Base-by-base conservation (phyloP, 2,797 vertebrate species). In the Myripristis murdjan region DNA sequence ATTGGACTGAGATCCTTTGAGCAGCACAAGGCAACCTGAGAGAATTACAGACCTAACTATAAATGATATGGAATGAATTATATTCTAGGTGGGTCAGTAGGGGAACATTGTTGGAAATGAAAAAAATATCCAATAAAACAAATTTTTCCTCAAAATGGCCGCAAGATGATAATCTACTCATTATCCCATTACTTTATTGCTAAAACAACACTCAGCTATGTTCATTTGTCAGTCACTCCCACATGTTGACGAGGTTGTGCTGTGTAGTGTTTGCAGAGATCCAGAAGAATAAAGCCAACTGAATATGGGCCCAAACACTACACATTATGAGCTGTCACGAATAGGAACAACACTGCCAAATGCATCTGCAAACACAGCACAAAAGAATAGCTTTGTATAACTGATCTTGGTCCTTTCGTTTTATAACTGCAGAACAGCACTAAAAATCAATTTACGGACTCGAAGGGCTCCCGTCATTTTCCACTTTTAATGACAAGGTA, bases 141-240 rank as follows among this genome's bases (percentile, higher is more conserved):
- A 59, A 20, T 64, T 66, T 54, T 60, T 62, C 33, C 61, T 70
- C 53, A 18, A 43, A 35, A 68, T 53, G 41, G 49, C 54, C 70
- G 66, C 24, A 39, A 54, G 61, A 81, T 24, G 28, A 66, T 62
- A 70, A 73, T 68, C 11, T 62, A 49, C 46, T 59, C 55, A 73
- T 79, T 84, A 77, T 80, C 66, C 28, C 70, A 16, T 71, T 70
- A 41, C 44, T 55, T 85, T 35, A 55, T 20, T 41, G 72, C 24
- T 51, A 65, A 37, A 84, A 80, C 26, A 78, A 70, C 69, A 79
- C 35, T 12, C 10, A 78, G 33, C 54, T 46, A 54, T 73, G 72
- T 63, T 77, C 46, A 43, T 85, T 47, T 76, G 75, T 87, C 73
- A 75, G 77, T 75, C 59, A 59, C 75, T 82, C 77, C 69, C 66